Conservation (phyloP, 2,113 vertebrate species). For the Polypterus bichir region DNA sequence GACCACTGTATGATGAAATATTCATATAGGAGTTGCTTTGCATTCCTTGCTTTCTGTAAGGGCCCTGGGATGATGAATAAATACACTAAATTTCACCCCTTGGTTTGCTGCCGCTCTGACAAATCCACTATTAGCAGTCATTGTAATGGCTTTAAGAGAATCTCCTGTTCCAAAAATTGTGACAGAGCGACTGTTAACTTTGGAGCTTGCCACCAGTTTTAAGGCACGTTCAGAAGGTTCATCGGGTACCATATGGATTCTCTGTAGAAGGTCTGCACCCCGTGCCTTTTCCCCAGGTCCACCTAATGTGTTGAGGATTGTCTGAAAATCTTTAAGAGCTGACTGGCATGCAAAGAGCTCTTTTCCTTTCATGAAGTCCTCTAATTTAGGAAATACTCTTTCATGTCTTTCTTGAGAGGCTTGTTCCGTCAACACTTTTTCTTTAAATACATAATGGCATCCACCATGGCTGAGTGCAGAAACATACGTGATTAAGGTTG, state of each 20-base stretch:
- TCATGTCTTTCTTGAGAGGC: constrained; percentile 73
- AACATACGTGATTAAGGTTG: constrained; percentile 82
- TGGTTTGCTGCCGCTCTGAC: constrained; percentile 87
- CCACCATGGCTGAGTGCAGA: constrained; percentile 83
- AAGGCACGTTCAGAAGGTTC: constrained; percentile 70
- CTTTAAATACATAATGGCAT: constrained; percentile 74
- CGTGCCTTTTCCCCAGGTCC: constrained; percentile 74
- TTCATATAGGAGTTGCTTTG: constrained; percentile 62
- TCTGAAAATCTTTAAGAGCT: constrained; percentile 78
- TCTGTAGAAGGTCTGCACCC: constrained; percentile 56
- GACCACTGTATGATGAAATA: too few species aligned
- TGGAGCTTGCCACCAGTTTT: constrained; percentile 67
- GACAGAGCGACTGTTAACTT: constrained; percentile 77
- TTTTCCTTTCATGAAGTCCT: constrained; percentile 79
- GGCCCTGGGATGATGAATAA: constrained; percentile 83
- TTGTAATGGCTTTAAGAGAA: constrained; percentile 72
- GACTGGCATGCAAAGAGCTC: constrained; percentile 81
- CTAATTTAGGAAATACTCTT: constrained; percentile 67
- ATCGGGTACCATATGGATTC: constrained; percentile 69
- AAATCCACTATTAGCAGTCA: constrained; percentile 92
- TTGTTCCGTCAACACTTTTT: constrained; percentile 86
- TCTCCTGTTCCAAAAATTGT: constrained; percentile 91
- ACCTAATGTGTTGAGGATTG: constrained; percentile 79
- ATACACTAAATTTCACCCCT: constrained; percentile 84
- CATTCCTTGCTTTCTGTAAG: constrained; percentile 89